phyloP scores from a whole-genome alignment of 2,888 invertebrate species.

The Hedychridium roseum region DNA sequence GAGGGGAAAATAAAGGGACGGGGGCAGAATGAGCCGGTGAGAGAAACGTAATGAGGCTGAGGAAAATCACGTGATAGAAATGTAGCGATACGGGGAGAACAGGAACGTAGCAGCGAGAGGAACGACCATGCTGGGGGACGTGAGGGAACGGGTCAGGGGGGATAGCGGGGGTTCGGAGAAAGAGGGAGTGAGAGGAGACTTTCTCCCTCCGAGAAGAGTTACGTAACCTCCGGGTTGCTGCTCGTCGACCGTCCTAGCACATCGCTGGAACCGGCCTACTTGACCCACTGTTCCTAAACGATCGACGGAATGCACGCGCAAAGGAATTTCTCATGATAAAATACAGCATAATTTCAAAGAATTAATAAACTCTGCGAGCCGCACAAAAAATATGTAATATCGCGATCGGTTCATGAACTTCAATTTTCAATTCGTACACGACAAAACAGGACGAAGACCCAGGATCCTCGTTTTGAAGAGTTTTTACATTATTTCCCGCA shows the following conservation, averaged over 20 bases:
- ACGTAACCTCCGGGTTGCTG: conserved; percentile 50
- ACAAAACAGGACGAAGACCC: too few species aligned
- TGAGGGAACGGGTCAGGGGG: conserved; percentile 8
- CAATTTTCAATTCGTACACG: too few species aligned
- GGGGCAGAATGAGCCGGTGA: neutral
- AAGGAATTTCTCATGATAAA: neutral
- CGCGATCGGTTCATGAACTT: too few species aligned
- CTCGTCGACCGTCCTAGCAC: conserved; percentile 25
- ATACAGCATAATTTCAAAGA: too few species aligned
- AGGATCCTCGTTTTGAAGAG: too few species aligned
- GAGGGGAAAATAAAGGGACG: neutral
- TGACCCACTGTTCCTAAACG: conserved; percentile 43
- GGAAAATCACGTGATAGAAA: too few species aligned
- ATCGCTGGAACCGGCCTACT: conserved; percentile 48
- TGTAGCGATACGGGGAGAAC: too few species aligned
- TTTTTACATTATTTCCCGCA: too few species aligned
- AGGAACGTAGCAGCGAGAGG: too few species aligned
- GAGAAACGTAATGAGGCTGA: too few species aligned
- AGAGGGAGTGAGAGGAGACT: conserved; percentile 41
- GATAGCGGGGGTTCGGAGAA: conserved; percentile 10
- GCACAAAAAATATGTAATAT: too few species aligned
- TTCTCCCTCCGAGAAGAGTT: conserved; percentile 56
- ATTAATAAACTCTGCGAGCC: too few species aligned
- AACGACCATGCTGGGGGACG: conserved; percentile 11
- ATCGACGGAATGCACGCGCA: conserved; percentile 3